These are phyloP conservation scores for Aurelia aurita complex sp. Pacific DNA, from an alignment of 30 jellyfish, hydroid and myxozoan genomes.

Conservation along the genomic window DNA sequence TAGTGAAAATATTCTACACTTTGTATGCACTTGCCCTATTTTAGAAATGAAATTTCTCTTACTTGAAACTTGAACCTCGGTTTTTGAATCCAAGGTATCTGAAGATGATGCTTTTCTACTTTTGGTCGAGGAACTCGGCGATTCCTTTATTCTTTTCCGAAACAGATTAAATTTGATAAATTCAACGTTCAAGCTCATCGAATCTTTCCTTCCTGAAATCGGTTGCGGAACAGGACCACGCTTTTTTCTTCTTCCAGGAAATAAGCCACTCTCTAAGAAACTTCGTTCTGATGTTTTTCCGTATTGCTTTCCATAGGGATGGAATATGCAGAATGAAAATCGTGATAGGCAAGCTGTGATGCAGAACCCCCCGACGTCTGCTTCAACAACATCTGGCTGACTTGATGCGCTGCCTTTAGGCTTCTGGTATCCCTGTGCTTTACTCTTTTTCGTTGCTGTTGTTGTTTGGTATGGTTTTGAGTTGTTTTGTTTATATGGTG, in stretches of 20 bases:
- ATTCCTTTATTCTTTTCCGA: slow-evolving; percentile 67
- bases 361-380: slow-evolving; percentile 68
- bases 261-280: slow-evolving; percentile 61
- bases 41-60: not conserved
- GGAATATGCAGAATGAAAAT: slow-evolving; percentile 92
- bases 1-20: no score
- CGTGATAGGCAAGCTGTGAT: slow-evolving; percentile 88
- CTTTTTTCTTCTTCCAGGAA: slow-evolving; percentile 75
- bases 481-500: slow-evolving; percentile 27
- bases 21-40: no score
- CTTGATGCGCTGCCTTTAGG: slow-evolving; percentile 16
- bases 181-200: slow-evolving; percentile 92
- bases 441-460: slow-evolving; percentile 49
- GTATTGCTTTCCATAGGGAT: slow-evolving; percentile 95
- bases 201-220: slow-evolving; percentile 95
- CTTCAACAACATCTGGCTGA: slow-evolving; percentile 31
- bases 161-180: slow-evolving; percentile 83
- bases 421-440: slow-evolving; percentile 2
- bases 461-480: slow-evolving; percentile 12
- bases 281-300: slow-evolving; percentile 81
- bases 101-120: slow-evolving; percentile 32
- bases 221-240: slow-evolving; percentile 82
- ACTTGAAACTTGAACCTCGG: slow-evolving; percentile 94
- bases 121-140: slow-evolving; percentile 12
- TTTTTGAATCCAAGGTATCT: slow-evolving; percentile 42